Conservation (phyloP, 2,113 vertebrate species). For the Lophius piscatorius region DNA sequence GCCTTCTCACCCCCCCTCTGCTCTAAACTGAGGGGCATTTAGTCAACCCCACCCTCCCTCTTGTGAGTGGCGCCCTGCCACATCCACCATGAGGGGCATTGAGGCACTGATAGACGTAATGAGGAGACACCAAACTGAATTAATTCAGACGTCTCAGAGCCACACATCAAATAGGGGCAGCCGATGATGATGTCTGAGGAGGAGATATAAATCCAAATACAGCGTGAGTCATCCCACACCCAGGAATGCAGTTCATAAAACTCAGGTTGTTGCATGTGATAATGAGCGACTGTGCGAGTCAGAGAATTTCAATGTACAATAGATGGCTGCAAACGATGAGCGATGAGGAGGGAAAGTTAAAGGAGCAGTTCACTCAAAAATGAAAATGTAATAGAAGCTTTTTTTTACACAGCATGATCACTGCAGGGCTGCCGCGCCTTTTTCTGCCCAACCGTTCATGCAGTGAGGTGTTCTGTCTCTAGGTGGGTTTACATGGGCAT, state of each 20-base stretch:
- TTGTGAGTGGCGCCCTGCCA: conserved; percentile 64
- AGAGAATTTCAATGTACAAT: conserved; percentile 13
- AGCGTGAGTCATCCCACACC: conserved; percentile 35
- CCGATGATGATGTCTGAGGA: conserved; percentile 54
- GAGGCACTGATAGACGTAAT: conserved; percentile 22
- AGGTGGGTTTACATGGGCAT: too few species aligned
- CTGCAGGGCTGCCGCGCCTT: too few species aligned
- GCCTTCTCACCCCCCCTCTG: conserved; percentile 51
- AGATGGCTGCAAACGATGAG: conserved; percentile 9
- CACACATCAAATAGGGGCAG: conserved; percentile 27
- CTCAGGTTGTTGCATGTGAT: conserved; percentile 52
- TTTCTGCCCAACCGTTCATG: too few species aligned
- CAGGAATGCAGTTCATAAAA: conserved; percentile 65
- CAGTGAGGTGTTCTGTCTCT: too few species aligned
- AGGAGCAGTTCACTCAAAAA: too few species aligned
- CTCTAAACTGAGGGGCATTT: conserved; percentile 64
- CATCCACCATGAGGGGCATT: conserved; percentile 59
- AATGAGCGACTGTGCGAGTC: conserved; percentile 25
- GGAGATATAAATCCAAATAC: conserved; percentile 62
- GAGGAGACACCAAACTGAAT: conserved; percentile 40
- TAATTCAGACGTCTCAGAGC: conserved; percentile 44
- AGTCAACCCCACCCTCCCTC: conserved; percentile 69
- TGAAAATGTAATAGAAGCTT: too few species aligned
- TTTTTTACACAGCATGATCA: too few species aligned
- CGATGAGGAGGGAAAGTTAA: conserved; percentile 21